Base-by-base conservation (phyloP, 2,888 invertebrate species). In the Timema cristinae region DNA sequence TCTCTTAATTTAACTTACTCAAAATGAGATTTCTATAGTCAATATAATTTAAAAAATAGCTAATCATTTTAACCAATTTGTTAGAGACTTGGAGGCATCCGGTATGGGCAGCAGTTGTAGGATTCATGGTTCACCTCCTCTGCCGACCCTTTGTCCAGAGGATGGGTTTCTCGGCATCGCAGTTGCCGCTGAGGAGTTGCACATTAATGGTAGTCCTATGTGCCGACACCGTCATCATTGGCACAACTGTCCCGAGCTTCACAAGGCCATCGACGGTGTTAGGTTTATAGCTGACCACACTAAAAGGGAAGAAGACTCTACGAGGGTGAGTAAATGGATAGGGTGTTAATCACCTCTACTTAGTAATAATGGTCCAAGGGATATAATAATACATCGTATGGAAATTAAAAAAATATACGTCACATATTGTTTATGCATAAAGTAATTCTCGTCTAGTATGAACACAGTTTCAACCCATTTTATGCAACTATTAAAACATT, bases 281-380 rank as follows among this genome's bases (percentile, higher is more conserved):
- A 89, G 92, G 79, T 95, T 94, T 82, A 95, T 95, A 79, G 95
- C 95, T 68, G 95, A 95, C 83, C 95, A 95, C 83, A 95, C 94
- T 72, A 90, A 93, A 79, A 89, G 94, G 80, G 95, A 95, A 83
- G 94, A 95, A 83, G 95, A 95, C 81, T 93, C 94, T 73, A 94
- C 93, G 71, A 88, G 93, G 87, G 95, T 95, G 82, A 85, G 87
- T 83, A 47, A 16, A 52, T n/a, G 11, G 32, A 32, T 32, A 32
- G 32, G 32, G 32, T 32, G 32, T 2, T 32, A 32, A 32, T 32
- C 4, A 32, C 32, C 32, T 32, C 32, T 32, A 32, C 1, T 32
- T 32, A 32, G 4, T 32, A 32, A 32, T 4, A 32, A 32, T 2
- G 32, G 32, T 32, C 32, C 32, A 32, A 32, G 32, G 32, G 32